Base-by-base conservation (phyloP, 2,113 vertebrate species). In the Bufo gargarizans region DNA sequence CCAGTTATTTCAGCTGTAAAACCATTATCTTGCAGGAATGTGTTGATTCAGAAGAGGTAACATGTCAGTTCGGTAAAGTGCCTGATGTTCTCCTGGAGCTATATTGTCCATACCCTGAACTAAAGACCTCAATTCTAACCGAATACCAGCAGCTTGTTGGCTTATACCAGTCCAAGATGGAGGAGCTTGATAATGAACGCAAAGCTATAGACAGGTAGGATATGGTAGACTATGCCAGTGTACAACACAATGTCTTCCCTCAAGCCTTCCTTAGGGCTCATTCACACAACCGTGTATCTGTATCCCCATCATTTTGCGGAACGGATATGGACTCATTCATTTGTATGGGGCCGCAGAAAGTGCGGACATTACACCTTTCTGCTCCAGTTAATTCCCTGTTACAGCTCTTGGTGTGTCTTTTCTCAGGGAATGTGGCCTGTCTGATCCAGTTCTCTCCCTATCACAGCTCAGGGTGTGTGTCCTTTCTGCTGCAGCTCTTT, bases 81-180 rank as follows among this genome's bases (percentile, higher is more conserved):
- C 97, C 98, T 11, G 17, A 88, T 0, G 94, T 96, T 83, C 90
- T 99, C 71, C 91, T 95, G 90, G 89, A 91, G 71, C 92, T 96
- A 87, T 94, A 96, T 6, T 97, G 96, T 77, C 97, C 96, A 0
- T 96, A 94, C 84, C 94, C 96, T n/a, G 95, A 96, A 76, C 63
- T 98, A 90, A 96, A 95, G 92, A 90, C 90, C 22, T 92, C 94
- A 0, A 45, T 99, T 88, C 86, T 97, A 67, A 81, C 90, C 5
- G 94, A 96, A 90, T 99, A 97, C 91, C 92, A 19, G 65, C 92
- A 93, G 49, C 93, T 98, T 82, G 94, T 95, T 85, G 89, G 94
- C 0, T 93, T 92, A 49, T 96, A 95, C 92, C 91, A 93, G 89
- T 89, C 86, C 49, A 96, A 92, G 88, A 91, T 98, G 13, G 92